Base-by-base conservation (phyloP, 2,888 invertebrate genomes). In the Stenotaenia linearis region DNA sequence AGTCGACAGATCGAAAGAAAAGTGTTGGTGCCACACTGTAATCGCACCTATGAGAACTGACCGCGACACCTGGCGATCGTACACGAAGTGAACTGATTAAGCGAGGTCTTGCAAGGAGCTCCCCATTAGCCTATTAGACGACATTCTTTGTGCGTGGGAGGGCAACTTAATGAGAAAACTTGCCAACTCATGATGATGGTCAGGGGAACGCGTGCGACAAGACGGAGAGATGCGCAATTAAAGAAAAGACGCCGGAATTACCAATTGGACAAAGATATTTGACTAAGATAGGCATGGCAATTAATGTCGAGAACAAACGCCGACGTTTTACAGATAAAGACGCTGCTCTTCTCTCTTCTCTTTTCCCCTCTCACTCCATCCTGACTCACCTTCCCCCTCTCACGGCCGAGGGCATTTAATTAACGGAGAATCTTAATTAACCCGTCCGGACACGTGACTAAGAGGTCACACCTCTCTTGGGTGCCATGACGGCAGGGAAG, bases 351-450 rank as follows among this genome's bases (percentile, higher is more conserved):
- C 45, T 28, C 18, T 74, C 28, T 28, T 74, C 23, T 74, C 7
- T 74, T 21, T n/a, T 18, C 21, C 75, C 21, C 75, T 32, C 35
- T 75, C 35, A 30, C 75, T 75, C 75, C 18, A 21, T 74, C 74
- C 35, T 32, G 21, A n/a, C 21, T 37, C 32, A 21, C 75, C 35
- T 75, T 37, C 75, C 37, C 75, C 37, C 75, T n/a, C 75, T 2
- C 75, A 35, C 32, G 69, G 69, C 69, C 69, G 30, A 32, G 35
- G 32, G 75, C 75, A 75, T 75, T 75, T 75, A 75, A 75, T 75
- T 75, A 75, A 75, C 75, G 75, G 37, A 75, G 37, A 75, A 32
- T 32, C 75, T 75, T 75, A 75, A 75, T 75, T 75, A 75, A 75
- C 75, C 75, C 75, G 37, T 75, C 21, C 37, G 75, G 75, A 75